These are phyloP conservation scores for Drosophila tropicalis DNA, from an alignment of 1,140 invertebrate species.

Conservation along the genomic window DNA sequence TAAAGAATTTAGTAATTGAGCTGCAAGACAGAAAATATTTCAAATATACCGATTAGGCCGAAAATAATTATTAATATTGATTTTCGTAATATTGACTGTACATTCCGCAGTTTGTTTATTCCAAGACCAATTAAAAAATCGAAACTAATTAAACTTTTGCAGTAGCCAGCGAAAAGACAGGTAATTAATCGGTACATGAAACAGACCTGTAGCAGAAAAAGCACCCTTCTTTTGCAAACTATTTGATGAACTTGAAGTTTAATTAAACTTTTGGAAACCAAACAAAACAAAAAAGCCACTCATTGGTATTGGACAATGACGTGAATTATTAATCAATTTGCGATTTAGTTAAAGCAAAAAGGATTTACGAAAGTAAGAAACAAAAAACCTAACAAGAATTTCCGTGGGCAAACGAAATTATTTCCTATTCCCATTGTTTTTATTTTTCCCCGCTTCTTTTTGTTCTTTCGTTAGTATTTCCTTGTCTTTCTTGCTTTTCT, in stretches of 20 bases:
- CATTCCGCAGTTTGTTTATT: slow-evolving; percentile 62
- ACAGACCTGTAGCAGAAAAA: slow-evolving; percentile 4
- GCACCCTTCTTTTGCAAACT: slow-evolving; percentile 41
- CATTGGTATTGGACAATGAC: slow-evolving; percentile 58
- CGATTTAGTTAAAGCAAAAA: slow-evolving; percentile 53
- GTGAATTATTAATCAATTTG: slow-evolving; percentile 78
- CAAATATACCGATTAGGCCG: neutral
- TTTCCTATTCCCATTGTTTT: slow-evolving; percentile 33
- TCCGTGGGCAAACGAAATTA: slow-evolving; percentile 60
- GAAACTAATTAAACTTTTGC: slow-evolving; percentile 81
- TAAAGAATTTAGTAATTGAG: too few species aligned
- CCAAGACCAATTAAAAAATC: slow-evolving; percentile 73
- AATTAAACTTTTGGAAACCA: slow-evolving; percentile 63
- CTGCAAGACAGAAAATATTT: too few species aligned
- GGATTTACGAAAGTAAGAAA: slow-evolving; percentile 36
- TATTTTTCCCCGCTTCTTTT: neutral
- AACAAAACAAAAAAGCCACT: slow-evolving; percentile 43
- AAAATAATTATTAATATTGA: neutral
- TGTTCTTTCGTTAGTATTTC: neutral
- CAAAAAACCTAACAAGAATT: slow-evolving; percentile 27
- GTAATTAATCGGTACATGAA: slow-evolving; percentile 75
- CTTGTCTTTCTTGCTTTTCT: slow-evolving; percentile 21
- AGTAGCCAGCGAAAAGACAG: slow-evolving; percentile 56
- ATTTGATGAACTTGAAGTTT: slow-evolving; percentile 65
- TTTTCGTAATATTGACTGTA: neutral